Evolutionary conservation across 2,113 vertebrate species (phyloP), one percentile per base, ranked within the genome.

Genomic region (Neotragus pygmaeus): DNA sequence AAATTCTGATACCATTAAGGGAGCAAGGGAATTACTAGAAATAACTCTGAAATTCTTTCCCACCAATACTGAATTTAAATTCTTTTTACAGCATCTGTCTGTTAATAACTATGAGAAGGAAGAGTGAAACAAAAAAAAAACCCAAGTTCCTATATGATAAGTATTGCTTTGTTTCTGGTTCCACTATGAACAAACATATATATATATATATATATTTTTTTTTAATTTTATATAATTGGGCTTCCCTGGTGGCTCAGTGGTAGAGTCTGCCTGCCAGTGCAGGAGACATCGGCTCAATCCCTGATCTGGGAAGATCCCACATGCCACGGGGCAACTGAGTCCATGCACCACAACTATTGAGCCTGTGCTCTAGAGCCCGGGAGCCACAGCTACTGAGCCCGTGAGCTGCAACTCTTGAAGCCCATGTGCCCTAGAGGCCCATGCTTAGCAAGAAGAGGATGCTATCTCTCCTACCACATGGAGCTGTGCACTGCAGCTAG

Each of bases 41-140:
- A 98, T 97, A 98, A 97, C 96, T 97, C 88, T 81, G 30, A 91
- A 97, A 96, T 96, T 97, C 95, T 97, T 98, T 97, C 97, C 98
- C 96, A 98, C 88, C 94, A 97, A 96, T 81, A 87, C 90, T 88
- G 33, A 80, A 75, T 13, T 94, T 91, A 85, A 90, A 81, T 81
- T 92, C 21, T 81, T 90, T 95, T 84, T 78, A 92, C 25, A 83
- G 89, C 62, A 27, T 6, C 36, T n/a, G 14, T 70, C 58, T 90
- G 28, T 92, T 81, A 78, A 39, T 92, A 92, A 75, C 66, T 80
- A 88, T 86, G 12, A 93, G 45, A 92, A 90, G 43, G 21, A 96
- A 90, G 16, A 75, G 6, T 5, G 45, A 39, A 81, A 64, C 45
- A 45, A 91, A 51, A 6, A 73, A 80, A 89, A 47, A 75, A 93